Percentiles rank a stretch among this genome's conserved stretches.
Conservation (phyloP, 2,797 vertebrate genomes). For the Micromesistius poutassou region DNA sequence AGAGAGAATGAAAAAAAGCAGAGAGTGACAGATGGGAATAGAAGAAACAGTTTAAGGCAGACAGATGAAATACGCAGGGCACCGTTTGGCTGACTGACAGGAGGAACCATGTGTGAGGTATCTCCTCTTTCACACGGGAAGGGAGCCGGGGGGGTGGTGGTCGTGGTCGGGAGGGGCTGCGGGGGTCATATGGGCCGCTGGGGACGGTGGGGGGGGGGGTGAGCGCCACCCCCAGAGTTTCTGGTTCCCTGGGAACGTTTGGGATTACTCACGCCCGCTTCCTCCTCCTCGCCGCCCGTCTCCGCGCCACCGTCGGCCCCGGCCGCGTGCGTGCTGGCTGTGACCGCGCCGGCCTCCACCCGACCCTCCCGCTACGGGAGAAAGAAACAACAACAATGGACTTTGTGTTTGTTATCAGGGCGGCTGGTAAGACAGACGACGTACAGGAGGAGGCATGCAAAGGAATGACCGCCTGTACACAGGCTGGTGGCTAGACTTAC, state of each 20-base stretch:
- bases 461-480: neutral
- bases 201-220: slow-evolving; percentile 49
- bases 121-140: slow-evolving; percentile 59
- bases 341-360: slow-evolving; percentile 86
- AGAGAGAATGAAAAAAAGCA: slow-evolving; percentile 5
- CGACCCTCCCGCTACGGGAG: slow-evolving; percentile 82
- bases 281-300: slow-evolving; percentile 37
- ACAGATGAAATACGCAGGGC: slow-evolving; percentile 15
- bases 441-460: neutral
- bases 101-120: slow-evolving; percentile 53
- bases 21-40: neutral
- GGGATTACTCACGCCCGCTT: slow-evolving; percentile 74
- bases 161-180: slow-evolving; percentile 31
- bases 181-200: slow-evolving; percentile 25
- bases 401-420: slow-evolving; percentile 14
- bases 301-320: slow-evolving; percentile 30
- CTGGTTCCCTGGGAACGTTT: slow-evolving; percentile 56
- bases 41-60: neutral
- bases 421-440: too few species aligned
- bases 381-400: neutral
- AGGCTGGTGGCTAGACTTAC: too few species aligned
- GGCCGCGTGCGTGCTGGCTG: slow-evolving; percentile 75
- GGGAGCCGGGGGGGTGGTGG: slow-evolving; percentile 36
- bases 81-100: slow-evolving; percentile 43
- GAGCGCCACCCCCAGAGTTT: slow-evolving; percentile 47